A percentile compares a stretch with the other conserved stretches of the same genome.
Evolutionary conservation across 2,888 invertebrate species (phyloP).

Genomic region (Eupithecia insigniata): DNA sequence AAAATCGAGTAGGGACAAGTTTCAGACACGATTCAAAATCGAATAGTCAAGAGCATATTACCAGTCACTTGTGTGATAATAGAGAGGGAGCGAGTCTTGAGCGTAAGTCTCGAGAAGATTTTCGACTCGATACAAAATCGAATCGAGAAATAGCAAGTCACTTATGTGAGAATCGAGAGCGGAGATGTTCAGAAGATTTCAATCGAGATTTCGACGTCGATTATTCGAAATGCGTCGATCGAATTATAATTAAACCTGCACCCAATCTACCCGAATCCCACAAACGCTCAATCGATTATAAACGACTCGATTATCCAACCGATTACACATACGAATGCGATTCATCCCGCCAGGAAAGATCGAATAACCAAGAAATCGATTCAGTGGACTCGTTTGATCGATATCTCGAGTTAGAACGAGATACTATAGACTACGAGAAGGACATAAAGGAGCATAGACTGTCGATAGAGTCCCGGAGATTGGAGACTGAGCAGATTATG

Average conservation of each 20-base stretch:
- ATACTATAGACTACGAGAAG: constrained; percentile 44
- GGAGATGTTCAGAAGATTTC: background rate
- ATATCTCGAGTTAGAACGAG: constrained; percentile 46
- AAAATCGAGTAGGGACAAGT: background rate
- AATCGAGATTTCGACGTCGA: constrained; percentile 11
- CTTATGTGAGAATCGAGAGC: background rate
- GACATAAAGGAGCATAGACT: constrained; percentile 47
- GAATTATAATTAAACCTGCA: constrained; percentile 19
- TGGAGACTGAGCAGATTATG: constrained; percentile 59
- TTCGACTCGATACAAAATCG: background rate
- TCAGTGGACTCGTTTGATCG: constrained; percentile 41
- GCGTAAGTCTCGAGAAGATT: background rate
- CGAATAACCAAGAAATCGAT: constrained; percentile 33
- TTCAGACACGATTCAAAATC: background rate
- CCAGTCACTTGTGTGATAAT: background rate
- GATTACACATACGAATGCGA: constrained; percentile 30
- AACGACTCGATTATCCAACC: constrained; percentile 20
- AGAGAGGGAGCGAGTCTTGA: constrained; percentile 11
- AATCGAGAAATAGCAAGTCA: background rate
- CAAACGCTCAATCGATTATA: constrained; percentile 26
- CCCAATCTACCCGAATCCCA: constrained; percentile 7
- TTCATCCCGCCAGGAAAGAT: constrained; percentile 25
- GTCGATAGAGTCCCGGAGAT: constrained; percentile 46
- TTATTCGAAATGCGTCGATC: constrained; percentile 11
- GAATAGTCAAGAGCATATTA: background rate